phyloP scores from a whole-genome alignment of 2,797 vertebrate genomes.

The Leontopithecus rosalia region DNA sequence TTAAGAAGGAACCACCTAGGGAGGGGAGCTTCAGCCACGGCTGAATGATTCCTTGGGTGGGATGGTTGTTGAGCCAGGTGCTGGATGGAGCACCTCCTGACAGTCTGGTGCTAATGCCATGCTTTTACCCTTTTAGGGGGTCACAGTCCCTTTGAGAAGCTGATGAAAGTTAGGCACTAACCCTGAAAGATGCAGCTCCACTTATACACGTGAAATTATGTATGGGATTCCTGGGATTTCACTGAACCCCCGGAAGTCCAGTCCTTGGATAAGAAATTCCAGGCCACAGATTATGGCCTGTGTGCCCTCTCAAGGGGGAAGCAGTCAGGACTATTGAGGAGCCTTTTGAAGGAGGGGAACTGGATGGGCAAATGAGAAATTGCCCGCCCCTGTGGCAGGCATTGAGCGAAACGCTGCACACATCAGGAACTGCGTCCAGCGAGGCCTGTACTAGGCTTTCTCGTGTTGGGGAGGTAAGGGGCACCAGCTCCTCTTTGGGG shows the following conservation, averaged over 20 bases:
- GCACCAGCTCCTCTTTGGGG: fast-evolving
- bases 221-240: background rate
- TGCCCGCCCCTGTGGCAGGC: background rate
- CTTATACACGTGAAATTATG: fast-evolving
- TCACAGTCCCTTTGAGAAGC: background rate
- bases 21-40: fast-evolving
- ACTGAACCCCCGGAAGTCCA: background rate
- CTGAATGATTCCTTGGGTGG: background rate
- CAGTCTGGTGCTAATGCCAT: fast-evolving
- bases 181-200: fast-evolving
- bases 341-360: background rate
- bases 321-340: background rate
- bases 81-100: fast-evolving
- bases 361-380: background rate
- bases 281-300: fast-evolving
- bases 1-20: background rate
- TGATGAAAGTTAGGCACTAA: fast-evolving
- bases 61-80: background rate
- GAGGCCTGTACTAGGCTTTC: fast-evolving
- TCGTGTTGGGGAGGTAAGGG: fast-evolving
- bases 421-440: fast-evolving
- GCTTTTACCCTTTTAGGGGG: background rate
- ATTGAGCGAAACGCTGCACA: fast-evolving
- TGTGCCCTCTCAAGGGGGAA: background rate
- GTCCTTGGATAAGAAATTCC: background rate